Evolutionary conservation across 2,888 invertebrate genomes (phyloP).

Genomic region (Cephonodes hylas): DNA sequence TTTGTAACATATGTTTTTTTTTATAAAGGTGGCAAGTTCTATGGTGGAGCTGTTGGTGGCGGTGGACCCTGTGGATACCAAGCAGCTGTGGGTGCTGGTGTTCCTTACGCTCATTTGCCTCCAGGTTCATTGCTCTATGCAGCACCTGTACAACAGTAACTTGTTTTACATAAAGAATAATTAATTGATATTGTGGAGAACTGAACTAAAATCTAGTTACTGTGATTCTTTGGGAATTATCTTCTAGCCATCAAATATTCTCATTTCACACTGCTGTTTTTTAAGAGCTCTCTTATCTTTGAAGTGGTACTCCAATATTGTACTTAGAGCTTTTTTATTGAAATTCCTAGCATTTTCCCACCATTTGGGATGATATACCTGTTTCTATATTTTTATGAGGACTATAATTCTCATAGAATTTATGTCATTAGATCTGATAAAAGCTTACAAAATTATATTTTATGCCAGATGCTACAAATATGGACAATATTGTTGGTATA

Average conservation of each 20-base stretch:
- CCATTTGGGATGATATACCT: constrained; percentile 41
- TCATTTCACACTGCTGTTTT: constrained; percentile 1
- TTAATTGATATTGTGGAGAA: neutral
- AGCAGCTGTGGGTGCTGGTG: constrained; percentile 82
- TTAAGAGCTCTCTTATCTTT: constrained; percentile 28
- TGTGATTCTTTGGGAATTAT: constrained; percentile 3
- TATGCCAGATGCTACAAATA: constrained; percentile 30
- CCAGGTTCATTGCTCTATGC: constrained; percentile 80
- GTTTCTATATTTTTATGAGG: constrained; percentile 27
- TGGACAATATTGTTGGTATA: constrained; percentile 13
- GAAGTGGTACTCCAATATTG: constrained; percentile 25
- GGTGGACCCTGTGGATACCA: constrained; percentile 84
- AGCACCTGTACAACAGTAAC: constrained; percentile 88
- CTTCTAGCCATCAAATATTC: constrained; percentile 4
- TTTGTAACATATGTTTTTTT: neutral
- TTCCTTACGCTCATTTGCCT: constrained; percentile 83
- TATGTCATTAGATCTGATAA: constrained; percentile 69
- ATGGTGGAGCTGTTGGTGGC: constrained; percentile 84
- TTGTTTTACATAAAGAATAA: constrained; percentile 4
- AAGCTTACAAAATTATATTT: constrained; percentile 56
- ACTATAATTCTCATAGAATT: constrained; percentile 44
- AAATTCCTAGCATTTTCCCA: constrained; percentile 32
- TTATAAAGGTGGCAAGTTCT: constrained; percentile 84
- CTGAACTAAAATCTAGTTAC: neutral
- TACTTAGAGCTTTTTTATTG: constrained; percentile 47